Conservation (phyloP, 2,797 vertebrate genomes). For the Enteromius viviparus region DNA sequence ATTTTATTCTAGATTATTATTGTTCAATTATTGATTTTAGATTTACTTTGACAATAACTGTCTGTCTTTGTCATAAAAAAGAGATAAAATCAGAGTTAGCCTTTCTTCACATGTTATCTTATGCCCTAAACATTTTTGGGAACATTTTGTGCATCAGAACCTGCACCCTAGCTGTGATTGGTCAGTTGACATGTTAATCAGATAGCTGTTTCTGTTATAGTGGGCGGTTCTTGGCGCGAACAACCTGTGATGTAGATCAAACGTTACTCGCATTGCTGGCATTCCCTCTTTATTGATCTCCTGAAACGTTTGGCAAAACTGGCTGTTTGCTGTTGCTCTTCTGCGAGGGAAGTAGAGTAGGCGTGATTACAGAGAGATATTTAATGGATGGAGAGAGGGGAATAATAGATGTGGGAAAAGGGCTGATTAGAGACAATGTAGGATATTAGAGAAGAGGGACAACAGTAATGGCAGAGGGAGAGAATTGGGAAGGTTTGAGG, state of each 20-base stretch:
- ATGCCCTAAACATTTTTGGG: background rate
- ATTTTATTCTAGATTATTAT: background rate
- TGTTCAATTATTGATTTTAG: background rate
- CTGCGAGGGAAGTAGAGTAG: background rate
- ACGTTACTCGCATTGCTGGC: background rate
- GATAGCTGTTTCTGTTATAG: background rate
- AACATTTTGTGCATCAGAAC: background rate
- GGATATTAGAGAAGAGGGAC: background rate
- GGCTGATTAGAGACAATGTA: background rate
- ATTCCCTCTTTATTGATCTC: background rate
- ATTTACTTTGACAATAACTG: background rate
- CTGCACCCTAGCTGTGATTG: background rate
- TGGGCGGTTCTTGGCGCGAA: background rate
- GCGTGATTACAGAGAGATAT: background rate
- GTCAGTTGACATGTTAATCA: background rate
- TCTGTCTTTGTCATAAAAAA: background rate
- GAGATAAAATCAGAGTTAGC: background rate
- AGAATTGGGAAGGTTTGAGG: constrained; percentile 11
- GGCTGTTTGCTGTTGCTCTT: background rate
- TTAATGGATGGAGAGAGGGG: constrained; percentile 6
- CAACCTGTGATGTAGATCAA: background rate
- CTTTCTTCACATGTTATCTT: background rate
- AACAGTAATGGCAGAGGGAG: background rate
- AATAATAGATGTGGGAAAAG: constrained; percentile 17
- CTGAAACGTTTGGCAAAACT: background rate